These are phyloP conservation scores for Chloroclysta siterata DNA, from an alignment of 2,888 invertebrate species.

Conservation along the genomic window DNA sequence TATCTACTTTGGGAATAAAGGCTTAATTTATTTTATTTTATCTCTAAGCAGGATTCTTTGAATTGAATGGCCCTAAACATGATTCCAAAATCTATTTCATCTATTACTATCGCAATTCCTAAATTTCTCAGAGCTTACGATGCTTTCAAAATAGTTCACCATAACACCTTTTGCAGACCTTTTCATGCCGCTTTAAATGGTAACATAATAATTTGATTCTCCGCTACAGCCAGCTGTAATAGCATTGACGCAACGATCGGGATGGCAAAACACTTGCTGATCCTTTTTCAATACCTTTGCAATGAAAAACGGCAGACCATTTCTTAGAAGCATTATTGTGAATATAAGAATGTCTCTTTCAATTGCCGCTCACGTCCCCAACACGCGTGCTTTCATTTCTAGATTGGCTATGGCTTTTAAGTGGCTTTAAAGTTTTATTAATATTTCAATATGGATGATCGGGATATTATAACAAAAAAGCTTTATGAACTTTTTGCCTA, in stretches of 20 bases:
- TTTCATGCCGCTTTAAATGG: constrained; percentile 37
- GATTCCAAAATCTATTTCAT: background rate
- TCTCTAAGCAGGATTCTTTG: too few species aligned
- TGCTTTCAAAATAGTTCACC: constrained; percentile 10
- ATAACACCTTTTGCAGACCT: constrained; percentile 16
- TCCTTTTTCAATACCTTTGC: constrained; percentile 41
- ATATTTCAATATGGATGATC: constrained; percentile 9
- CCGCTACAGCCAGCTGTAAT: constrained; percentile 35
- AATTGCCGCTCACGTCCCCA: constrained; percentile 55
- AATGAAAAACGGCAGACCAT: constrained; percentile 42
- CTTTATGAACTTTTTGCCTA: too few species aligned
- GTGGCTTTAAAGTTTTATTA: background rate
- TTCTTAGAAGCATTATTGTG: constrained; percentile 47
- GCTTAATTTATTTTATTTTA: too few species aligned
- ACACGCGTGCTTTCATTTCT: constrained; percentile 49
- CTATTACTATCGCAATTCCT: background rate
- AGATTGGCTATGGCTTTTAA: constrained; percentile 35
- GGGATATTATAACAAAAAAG: too few species aligned
- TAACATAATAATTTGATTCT: constrained; percentile 44
- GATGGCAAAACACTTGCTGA: constrained; percentile 52
- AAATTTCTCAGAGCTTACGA: background rate
- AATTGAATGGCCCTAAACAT: too few species aligned
- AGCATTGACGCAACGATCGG: constrained; percentile 47
- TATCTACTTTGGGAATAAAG: too few species aligned
- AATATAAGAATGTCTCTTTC: constrained; percentile 53